phyloP scores from a whole-genome alignment of 1,140 invertebrate genomes.

The Pseudomyrmex gracilis region DNA sequence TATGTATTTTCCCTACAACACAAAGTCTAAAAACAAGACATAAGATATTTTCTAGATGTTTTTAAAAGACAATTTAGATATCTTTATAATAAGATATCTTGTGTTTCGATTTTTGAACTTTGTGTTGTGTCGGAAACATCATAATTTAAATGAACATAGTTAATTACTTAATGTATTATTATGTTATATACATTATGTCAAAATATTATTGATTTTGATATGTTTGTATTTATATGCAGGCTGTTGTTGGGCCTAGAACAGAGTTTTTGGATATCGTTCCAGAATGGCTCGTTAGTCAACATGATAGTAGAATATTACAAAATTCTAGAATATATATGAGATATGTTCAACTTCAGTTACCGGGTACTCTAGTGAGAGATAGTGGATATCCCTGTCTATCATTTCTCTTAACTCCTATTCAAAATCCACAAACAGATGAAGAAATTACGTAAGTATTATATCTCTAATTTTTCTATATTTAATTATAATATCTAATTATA shows the following conservation, averaged over 20 bases:
- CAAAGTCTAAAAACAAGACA: too few species aligned
- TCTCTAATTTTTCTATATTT: background rate
- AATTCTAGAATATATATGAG: constrained; percentile 61
- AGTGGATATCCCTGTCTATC: background rate
- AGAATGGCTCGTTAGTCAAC: constrained; percentile 68
- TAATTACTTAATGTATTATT: too few species aligned
- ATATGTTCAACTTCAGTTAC: constrained; percentile 44
- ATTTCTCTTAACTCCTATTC: constrained; percentile 2
- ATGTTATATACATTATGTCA: too few species aligned
- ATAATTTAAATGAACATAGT: too few species aligned
- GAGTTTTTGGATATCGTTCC: constrained; percentile 56
- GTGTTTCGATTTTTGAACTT: too few species aligned
- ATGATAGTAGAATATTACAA: constrained; percentile 72
- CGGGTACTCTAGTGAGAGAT: constrained; percentile 44
- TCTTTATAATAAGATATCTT: too few species aligned
- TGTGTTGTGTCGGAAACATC: too few species aligned
- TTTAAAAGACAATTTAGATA: too few species aligned
- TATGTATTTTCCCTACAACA: too few species aligned
- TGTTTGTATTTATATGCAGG: background rate
- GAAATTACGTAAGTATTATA: constrained; percentile 1
- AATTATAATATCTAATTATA: background rate
- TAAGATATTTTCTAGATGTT: too few species aligned
- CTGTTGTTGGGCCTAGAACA: background rate
- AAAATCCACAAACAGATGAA: background rate
- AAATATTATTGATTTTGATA: too few species aligned